Conservation (phyloP, 1,140 invertebrate species). For the Hypsibius dujardini region DNA sequence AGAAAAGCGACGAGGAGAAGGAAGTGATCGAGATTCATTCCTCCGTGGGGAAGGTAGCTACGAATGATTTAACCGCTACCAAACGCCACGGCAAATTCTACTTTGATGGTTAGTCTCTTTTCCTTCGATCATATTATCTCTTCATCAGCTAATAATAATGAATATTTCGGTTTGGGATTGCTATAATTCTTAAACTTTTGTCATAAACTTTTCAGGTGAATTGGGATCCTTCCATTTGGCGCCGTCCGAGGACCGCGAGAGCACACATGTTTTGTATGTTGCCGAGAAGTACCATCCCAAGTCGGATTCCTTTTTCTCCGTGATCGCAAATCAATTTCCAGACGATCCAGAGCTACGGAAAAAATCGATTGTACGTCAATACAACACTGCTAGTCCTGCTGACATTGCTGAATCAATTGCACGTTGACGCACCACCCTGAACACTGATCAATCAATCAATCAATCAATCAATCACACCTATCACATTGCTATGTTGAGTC, state of each 20-base stretch:
- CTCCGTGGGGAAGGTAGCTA: slow-evolving; percentile 19
- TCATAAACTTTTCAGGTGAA: slow-evolving; percentile 39
- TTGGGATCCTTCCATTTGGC: slow-evolving; percentile 51
- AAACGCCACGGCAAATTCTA: slow-evolving; percentile 21
- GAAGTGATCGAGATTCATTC: slow-evolving; percentile 29
- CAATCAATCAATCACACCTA: no score
- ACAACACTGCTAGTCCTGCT: no score
- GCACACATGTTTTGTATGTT: slow-evolving; percentile 52
- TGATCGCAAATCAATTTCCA: slow-evolving; percentile 26
- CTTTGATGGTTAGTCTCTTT: background rate
- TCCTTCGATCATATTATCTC: background rate
- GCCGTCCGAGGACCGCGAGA: slow-evolving; percentile 41
- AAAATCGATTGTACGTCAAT: no score
- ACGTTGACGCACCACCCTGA: no score
- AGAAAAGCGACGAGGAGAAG: slow-evolving; percentile 31
- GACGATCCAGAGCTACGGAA: slow-evolving; percentile 23
- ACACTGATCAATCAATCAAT: no score
- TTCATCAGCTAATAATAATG: no score
- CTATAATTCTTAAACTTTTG: background rate
- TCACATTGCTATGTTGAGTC: no score
- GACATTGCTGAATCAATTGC: no score
- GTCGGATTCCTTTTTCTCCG: slow-evolving; percentile 51
- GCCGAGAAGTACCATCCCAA: slow-evolving; percentile 59
- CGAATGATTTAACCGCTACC: slow-evolving; percentile 23
- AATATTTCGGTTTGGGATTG: no score